These are phyloP conservation scores for Pangasianodon gigas DNA, from an alignment of 2,113 vertebrate species.

Conservation along the genomic window DNA sequence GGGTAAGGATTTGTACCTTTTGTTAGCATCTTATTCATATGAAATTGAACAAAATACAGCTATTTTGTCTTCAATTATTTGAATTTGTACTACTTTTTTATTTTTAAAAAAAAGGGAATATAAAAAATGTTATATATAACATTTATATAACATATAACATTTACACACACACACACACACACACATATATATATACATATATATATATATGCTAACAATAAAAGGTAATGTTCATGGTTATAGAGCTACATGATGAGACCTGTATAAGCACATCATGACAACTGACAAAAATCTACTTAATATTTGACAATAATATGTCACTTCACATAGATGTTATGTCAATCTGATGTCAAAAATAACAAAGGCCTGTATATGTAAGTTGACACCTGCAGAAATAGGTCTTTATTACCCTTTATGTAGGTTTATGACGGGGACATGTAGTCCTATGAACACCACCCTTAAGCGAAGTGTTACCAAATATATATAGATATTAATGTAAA, in stretches of 20 bases:
- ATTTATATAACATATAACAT: too few relatives aligned
- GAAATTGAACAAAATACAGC: neutral
- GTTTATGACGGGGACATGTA: neutral
- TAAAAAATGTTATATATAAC: too few relatives aligned
- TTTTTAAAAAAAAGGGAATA: too few relatives aligned
- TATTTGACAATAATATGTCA: neutral
- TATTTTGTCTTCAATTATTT: neutral
- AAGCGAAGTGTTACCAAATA: neutral
- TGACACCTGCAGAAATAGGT: neutral
- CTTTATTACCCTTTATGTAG: neutral
- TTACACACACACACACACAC: too few relatives aligned
- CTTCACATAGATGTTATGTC: neutral
- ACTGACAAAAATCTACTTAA: neutral
- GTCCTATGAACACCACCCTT: neutral
- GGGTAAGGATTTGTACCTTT: neutral
- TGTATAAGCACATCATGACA: neutral
- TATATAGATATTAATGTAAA: neutral
- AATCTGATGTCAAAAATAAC: neutral
- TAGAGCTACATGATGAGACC: neutral
- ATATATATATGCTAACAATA: too few relatives aligned
- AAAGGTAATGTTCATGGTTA: neutral
- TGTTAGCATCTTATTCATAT: neutral
- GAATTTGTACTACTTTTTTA: neutral
- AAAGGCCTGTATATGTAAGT: neutral
- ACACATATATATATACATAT: too few relatives aligned